phyloP scores from a whole-genome alignment of 2,888 invertebrate genomes.

The Hirtodrosophila alboralis region DNA sequence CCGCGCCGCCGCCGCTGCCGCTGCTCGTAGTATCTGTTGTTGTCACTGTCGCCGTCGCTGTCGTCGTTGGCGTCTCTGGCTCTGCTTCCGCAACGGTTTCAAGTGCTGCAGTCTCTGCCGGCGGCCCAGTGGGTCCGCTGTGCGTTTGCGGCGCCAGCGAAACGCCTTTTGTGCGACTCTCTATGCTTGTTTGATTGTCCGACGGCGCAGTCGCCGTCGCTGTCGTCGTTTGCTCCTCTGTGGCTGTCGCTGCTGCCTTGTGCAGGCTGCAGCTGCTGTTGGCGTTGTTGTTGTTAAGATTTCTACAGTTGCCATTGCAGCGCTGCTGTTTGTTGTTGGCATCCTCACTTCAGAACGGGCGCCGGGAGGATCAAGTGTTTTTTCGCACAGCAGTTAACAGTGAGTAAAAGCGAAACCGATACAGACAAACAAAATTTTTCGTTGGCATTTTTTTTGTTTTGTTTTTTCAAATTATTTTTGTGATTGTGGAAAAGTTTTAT shows the following conservation, averaged over 20 bases:
- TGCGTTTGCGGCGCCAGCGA: conserved; percentile 84
- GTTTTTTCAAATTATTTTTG: conserved; percentile 36
- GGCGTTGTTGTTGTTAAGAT: conserved; percentile 72
- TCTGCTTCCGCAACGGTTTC: conserved; percentile 55
- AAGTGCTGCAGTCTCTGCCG: conserved; percentile 28
- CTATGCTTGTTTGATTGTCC: conserved; percentile 80
- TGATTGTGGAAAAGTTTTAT: conserved; percentile 35
- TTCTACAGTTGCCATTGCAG: conserved; percentile 76
- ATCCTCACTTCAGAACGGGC: conserved; percentile 37
- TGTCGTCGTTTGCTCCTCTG: conserved; percentile 20
- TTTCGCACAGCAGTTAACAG: conserved; percentile 80
- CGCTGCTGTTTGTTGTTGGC: conserved; percentile 26
- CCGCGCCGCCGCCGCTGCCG: conserved; percentile 28
- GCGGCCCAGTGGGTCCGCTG: conserved; percentile 85
- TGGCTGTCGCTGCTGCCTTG: conserved; percentile 5
- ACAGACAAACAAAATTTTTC: conserved; percentile 62
- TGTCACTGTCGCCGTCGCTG: conserved; percentile 29
- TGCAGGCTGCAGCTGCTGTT: conserved; percentile 57
- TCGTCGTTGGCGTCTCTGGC: conserved; percentile 19
- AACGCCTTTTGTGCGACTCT: conserved; percentile 84
- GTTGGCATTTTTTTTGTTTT: conserved; percentile 46
- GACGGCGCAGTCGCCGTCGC: conserved; percentile 31
- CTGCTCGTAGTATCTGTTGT: conserved; percentile 23
- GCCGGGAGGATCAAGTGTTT: conserved; percentile 66
- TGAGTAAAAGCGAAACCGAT: conserved; percentile 81